Evolutionary conservation across 2,797 vertebrate species (phyloP), one percentile per base, ranked within the genome.

Genomic region (Danionella dracula): DNA sequence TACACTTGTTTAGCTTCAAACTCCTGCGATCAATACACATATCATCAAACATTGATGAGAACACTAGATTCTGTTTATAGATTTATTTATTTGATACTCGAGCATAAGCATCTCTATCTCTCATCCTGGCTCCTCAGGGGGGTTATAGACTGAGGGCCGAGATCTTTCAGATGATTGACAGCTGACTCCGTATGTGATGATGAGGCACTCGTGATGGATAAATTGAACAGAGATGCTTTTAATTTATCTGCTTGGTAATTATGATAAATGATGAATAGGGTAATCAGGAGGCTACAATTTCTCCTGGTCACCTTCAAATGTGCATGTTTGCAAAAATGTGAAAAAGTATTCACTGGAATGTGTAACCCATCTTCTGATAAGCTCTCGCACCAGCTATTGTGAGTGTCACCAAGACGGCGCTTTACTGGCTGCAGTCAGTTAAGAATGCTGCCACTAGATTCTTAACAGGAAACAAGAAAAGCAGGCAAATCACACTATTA

Each of bases 1-100:
- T 86, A 85, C 85, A 82, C 87, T 87, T 88, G 86, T 89, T 90
- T 88, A 86, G 84, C 83, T 88, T 89, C 86, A 86, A 87, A 87
- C 85, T 79, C 66, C 75, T 77, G 75, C 81, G 83, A 86, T 91
- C 86, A 88, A 88, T 89, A 87, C 66, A 64, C 77, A 49, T 88
- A 81, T 86, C 83, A 88, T 90, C 81, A 82, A 88, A 90, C 85
- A 88, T 89, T 66, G 72, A 87, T 88, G 86, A 85, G 81, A 87
- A 86, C 81, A 83, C 84, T 78, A 81, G 72, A 78, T 83, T 85
- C 79, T 87, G 77, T 79, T 82, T 66, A 59, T 68, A 40, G 62
- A 32, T 87, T 76, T 83, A 73, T 76, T 56, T 79, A 61, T 81
- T 70, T 76, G n/a, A 56, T 55, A 35, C n/a, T 13, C 32, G 21